These are phyloP conservation scores for Pithys albifrons DNA, from an alignment of 2,113 vertebrate species.

Conservation along the genomic window DNA sequence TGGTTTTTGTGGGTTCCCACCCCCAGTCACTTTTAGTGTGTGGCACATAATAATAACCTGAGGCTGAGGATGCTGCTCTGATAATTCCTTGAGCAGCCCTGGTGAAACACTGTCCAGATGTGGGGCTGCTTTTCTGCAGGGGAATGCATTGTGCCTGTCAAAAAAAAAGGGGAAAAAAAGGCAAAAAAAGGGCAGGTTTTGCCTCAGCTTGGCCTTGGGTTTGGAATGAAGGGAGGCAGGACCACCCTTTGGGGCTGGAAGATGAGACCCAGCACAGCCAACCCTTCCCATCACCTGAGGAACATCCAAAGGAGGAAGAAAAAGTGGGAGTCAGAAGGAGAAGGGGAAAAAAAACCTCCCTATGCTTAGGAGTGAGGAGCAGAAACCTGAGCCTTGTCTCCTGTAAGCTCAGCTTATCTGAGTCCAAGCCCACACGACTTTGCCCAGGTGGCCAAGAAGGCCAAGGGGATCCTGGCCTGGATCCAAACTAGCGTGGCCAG, in stretches of 20 bases:
- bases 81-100: constrained; percentile 52
- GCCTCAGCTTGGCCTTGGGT: background rate
- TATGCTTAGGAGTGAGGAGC: background rate
- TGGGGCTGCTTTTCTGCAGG: constrained; percentile 38
- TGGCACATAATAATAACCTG: constrained; percentile 24
- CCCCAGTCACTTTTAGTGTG: constrained; percentile 21
- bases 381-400: constrained; percentile 33
- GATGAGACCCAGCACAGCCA: constrained; percentile 18
- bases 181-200: background rate
- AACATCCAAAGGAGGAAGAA: constrained; percentile 24
- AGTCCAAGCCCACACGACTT: constrained; percentile 46
- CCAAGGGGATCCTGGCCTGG: too few relatives aligned
- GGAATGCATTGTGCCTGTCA: background rate
- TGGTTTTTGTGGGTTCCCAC: background rate
- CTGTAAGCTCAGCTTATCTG: constrained; percentile 49
- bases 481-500: too few relatives aligned
- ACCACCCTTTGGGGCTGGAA: background rate
- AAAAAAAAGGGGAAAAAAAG: fast-evolving
- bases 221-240: constrained; percentile 39
- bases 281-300: background rate
- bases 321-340: background rate
- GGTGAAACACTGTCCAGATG: constrained; percentile 65
- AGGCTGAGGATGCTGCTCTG: constrained; percentile 32
- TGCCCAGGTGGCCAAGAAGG: too few relatives aligned
- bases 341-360: background rate